Conservation (phyloP, 2,797 vertebrate genomes). For the Luscinia megarhynchos region DNA sequence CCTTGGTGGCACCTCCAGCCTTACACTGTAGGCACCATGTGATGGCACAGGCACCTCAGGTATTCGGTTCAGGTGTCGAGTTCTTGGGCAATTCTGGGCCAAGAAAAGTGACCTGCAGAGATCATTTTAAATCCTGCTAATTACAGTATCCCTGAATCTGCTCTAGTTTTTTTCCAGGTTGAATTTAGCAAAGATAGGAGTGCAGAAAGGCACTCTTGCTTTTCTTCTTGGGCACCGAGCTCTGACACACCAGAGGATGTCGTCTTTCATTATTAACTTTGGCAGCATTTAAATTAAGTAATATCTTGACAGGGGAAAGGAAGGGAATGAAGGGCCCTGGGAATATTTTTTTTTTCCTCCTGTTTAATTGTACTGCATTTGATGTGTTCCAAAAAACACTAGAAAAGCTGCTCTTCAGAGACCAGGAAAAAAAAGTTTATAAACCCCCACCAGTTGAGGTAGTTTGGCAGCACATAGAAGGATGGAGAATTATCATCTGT, state of each 20-base stretch:
- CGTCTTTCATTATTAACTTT: slow-evolving; percentile 57
- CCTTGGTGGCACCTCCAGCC: not conserved
- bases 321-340: slow-evolving; percentile 34
- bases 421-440: slow-evolving; percentile 35
- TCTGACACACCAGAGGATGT: slow-evolving; percentile 14
- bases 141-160: slow-evolving; percentile 35
- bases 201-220: not conserved
- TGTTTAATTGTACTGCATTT: slow-evolving; percentile 57
- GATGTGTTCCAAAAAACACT: slow-evolving; percentile 58
- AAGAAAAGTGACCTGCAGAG: slow-evolving; percentile 38
- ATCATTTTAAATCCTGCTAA: slow-evolving; percentile 41
- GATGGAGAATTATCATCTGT: slow-evolving; percentile 60
- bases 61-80: not conserved
- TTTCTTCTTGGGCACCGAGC: slow-evolving; percentile 5
- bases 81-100: slow-evolving; percentile 20
- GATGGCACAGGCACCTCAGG: slow-evolving; percentile 1
- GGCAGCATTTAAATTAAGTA: slow-evolving; percentile 70
- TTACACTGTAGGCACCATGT: not conserved
- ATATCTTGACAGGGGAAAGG: slow-evolving; percentile 59
- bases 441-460: slow-evolving; percentile 33
- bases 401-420: slow-evolving; percentile 38
- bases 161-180: slow-evolving; percentile 46
- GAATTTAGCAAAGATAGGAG: slow-evolving; percentile 1
- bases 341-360: slow-evolving; percentile 39
- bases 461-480: slow-evolving; percentile 64